Evolutionary conservation across 1,140 invertebrate species (phyloP), one percentile per base, ranked within the genome.

Genomic region (Halictus rubicundus): DNA sequence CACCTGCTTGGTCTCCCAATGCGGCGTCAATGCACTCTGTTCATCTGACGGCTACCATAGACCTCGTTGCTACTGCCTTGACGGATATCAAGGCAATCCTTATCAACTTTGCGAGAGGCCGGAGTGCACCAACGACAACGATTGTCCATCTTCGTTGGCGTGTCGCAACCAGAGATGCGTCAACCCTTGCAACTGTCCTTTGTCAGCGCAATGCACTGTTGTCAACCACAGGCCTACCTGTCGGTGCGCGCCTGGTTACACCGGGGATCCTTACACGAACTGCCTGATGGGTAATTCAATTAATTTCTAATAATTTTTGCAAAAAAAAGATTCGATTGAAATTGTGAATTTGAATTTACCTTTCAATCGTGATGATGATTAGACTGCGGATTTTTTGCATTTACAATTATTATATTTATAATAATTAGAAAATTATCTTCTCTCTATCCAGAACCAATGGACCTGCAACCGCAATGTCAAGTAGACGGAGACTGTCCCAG

Each of bases 401-500:
- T n/a, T n/a, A n/a, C n/a, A n/a, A n/a, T n/a, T n/a, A n/a, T n/a
- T n/a, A n/a, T n/a, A n/a, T n/a, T n/a, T n/a, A n/a, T n/a, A n/a
- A 32, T 19, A 27, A 63, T 16, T 27, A 12, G 16, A 59, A 37
- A 8, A 74, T 54, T 68, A 4, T 16, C 1, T 8, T 59, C 61
- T 68, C 14, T 19, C 60, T 68, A 89, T 91, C 52, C 90, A 94
- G 91, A 94, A 91, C 92, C 94, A 76, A 93, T 93, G 39, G 91
- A 92, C 90, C 90, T 91, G 83, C 90, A 93, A 73, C 93, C 95
- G 1, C 95, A 97, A 88, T 99, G 98, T 91, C 95, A 94, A 88
- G 94, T 95, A 83, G 97, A 98, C 87, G 95, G 95, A 0, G 97
- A 98, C 83, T 98, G 98, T 91, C 95, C 96, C 16, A 96, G 96